Conservation (phyloP, 2,113 vertebrate genomes). For the chimpanzee (Pan troglodytes) region NHGRI_mPanTro3-v2.1_pri NC_072407.2:87141501-87142000, state of each 20-base stretch:
- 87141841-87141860: not conserved
- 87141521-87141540: not conserved
- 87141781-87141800: not conserved
- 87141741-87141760: not conserved
- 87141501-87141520: not conserved
- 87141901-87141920: not conserved
- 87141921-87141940: not conserved
- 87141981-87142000: slow-evolving; percentile 11
- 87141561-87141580: not conserved
- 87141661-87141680: not conserved
- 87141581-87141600: slow-evolving; percentile 23
- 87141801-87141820: not conserved
- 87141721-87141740: not conserved
- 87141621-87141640: not conserved
- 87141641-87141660: slow-evolving; percentile 2
- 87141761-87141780: not conserved
- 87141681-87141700: not conserved
- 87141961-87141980: not conserved
- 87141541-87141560: not conserved
- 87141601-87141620: not conserved
- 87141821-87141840: not conserved
- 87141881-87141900: not conserved
- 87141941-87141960: not conserved
- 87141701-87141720: not conserved
- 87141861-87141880: not conserved